Percentiles rank a stretch among this genome's conserved stretches.
Conservation (phyloP, 2,113 vertebrate genomes). For the Epinephelus moara region DNA sequence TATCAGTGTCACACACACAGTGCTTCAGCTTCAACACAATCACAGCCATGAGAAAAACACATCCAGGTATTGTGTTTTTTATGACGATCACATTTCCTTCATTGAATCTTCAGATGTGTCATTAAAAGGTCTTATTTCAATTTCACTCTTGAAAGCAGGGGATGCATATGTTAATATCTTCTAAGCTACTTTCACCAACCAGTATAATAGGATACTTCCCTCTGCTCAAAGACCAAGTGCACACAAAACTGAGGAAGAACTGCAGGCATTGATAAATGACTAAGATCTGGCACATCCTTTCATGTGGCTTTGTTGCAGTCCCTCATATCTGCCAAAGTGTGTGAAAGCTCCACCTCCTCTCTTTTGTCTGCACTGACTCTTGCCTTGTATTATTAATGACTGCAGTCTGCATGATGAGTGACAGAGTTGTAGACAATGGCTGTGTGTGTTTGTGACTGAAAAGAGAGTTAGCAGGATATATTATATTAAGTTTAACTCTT, state of each 20-base stretch:
- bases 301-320: constrained; percentile 48
- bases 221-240: constrained; percentile 25
- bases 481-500: not conserved
- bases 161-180: not conserved
- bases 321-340: constrained; percentile 40
- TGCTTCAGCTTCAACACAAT: constrained; percentile 20
- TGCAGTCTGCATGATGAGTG: constrained; percentile 42
- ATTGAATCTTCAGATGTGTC: constrained; percentile 5
- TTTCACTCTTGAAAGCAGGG: not conserved
- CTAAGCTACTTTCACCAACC: constrained; percentile 31
- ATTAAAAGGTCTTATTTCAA: constrained; percentile 4
- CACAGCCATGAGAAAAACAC: not conserved
- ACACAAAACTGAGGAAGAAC: constrained; percentile 12
- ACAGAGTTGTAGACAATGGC: not conserved
- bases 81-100: not conserved
- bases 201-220: not conserved
- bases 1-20: constrained; percentile 26
- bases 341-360: constrained; percentile 51
- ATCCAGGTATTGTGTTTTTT: not conserved
- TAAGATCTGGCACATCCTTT: constrained; percentile 40
- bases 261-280: constrained; percentile 24
- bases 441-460: constrained; percentile 3
- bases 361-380: constrained; percentile 38
- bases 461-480: not conserved
- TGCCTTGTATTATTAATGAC: constrained; percentile 55